Base-by-base conservation (phyloP, 2,888 invertebrate species). In the Tethea ocularis region DNA sequence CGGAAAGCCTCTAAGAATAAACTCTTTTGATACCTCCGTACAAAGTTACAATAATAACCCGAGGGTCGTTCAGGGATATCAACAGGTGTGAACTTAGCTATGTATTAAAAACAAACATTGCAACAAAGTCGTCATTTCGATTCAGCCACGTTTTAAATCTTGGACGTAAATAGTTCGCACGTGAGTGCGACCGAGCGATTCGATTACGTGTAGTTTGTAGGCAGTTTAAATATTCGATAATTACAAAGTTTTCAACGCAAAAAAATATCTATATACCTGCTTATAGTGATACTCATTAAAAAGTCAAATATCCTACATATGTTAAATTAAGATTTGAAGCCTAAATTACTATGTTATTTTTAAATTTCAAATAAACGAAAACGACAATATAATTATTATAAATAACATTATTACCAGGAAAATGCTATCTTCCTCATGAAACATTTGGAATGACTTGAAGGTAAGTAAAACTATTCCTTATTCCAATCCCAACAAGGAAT, bases 51-150 rank as follows among this genome's bases (percentile, higher is more conserved):
- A 15, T 7, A 17, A 10, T 2, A 46, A 10, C 17, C n/a, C 10
- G 8, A 46, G 20, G n/a, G 38, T 38, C 7, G 20, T 46, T 20
- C 1, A n/a, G 41, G 41, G 46, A 20, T 20, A 8, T 20, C 52
- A 56, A 41, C 59, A 57, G 56, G 52, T 53, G 57, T 52, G 41
- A 60, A 56, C 36, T 52, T 33, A 46, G 56, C 52, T 57, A 56
- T 56, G 22, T 51, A 22, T 57, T 33, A 24, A 53, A 52, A 59
- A 59, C 56, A 57, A 52, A 59, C 56, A 56, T 17, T 38, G 24
- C 41, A 20, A 51, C 51, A 51, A 46, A 51, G 46, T 20, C 26
- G 56, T 56, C 41, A 46, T 46, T 56, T 56, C 11, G 23, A 26
- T 46, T 29, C 29, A 51, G 33, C 17, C 36, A 24, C 51, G 57